Base-by-base conservation (phyloP, 2,797 vertebrate species). In the Chelmon rostratus region DNA sequence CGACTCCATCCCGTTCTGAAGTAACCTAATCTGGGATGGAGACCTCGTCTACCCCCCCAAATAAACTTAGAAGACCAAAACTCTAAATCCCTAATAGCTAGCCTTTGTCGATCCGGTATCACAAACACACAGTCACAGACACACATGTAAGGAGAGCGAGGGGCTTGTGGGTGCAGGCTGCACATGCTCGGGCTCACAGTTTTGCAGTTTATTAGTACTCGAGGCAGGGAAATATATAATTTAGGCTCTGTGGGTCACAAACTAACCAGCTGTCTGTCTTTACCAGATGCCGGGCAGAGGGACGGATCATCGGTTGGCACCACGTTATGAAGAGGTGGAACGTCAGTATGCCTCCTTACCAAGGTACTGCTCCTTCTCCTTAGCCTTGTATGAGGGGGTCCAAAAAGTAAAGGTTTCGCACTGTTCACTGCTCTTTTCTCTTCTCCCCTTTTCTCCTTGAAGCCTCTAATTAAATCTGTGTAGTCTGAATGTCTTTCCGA, bases 271-370 rank as follows among this genome's bases (percentile, higher is more conserved):
- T 79, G 53, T 78, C 82, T 94, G 81, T 94, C 64, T 85, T 94
- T 88, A 78, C 75, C 95, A 98, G 97, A 94, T 97, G 90, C 89
- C 96, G 85, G 94, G 93, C 92, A 96, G 96, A 93, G 95, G 93
- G 87, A 89, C 95, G 72, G 96, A 97, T 76, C 96, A 95, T 21
- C 96, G 91, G 16, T 56, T 93, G 11, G 94, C 95, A 68, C 93
- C 97, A 4, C 94, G 94, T 16, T 97, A 95, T 3, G 97, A 98
- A 86, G 97, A 97, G 52, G 90, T 97, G 91, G 97, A 98, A 81
- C 95, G 97, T 37, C 97, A 98, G 84, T 98, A 98, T 2, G 96
- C 97, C 28, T 98, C 97, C 59, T 89, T 98, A 88, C 97, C 97
- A 92, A 98, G 97, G 97, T 98, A 97, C 18, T 3, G 9, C 13